Evolutionary conservation across 2,888 invertebrate species (phyloP), one percentile per base, ranked within the genome.

Genomic region (Cecidostiba fungosa): DNA sequence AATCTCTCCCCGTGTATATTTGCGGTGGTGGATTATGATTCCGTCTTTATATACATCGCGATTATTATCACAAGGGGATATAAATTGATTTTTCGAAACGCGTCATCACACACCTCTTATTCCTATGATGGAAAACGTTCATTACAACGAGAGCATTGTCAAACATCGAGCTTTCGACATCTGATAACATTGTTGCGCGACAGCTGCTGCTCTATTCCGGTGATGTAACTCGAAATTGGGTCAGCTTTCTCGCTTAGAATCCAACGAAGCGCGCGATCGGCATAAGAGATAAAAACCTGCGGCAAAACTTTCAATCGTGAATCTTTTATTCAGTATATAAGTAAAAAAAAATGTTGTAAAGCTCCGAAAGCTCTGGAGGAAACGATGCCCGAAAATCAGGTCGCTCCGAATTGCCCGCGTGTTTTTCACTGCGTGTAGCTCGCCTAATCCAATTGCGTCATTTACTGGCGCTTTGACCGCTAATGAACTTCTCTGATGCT

Each of bases 161-260:
- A 29, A 43, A 62, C 54, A 54, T n/a, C 29, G 2, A 3, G 69
- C 47, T 32, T 78, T 79, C 32, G 29, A 66, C 66, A 66, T 29
- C 29, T 26, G 66, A 66, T 66, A 66, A 59, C 29, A 26, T n/a
- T 59, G 54, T 59, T 59, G 29, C 66, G 26, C 66, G 26, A 3
- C 66, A 43, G 36, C 80, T 36, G 43, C 54, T 54, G 78, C 32
- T 82, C 50, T 70, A 79, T 79, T 85, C 82, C 78, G 78, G 5
- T 82, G 82, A 85, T 74, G 50, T 36, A 82, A 73, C 70, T 23
- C n/a, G 66, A 81, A 85, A 79, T 78, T 82, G 69, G 81, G 78
- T 85, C 85, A 54, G 54, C 85, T 85, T 82, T 85, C 85, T 78
- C 74, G 73, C 78, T 85, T 77, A 77, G 26, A 62, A 73, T 12